Evolutionary conservation across 1,140 invertebrate species (phyloP).

Genomic region (Drosophila ohnishii): DNA sequence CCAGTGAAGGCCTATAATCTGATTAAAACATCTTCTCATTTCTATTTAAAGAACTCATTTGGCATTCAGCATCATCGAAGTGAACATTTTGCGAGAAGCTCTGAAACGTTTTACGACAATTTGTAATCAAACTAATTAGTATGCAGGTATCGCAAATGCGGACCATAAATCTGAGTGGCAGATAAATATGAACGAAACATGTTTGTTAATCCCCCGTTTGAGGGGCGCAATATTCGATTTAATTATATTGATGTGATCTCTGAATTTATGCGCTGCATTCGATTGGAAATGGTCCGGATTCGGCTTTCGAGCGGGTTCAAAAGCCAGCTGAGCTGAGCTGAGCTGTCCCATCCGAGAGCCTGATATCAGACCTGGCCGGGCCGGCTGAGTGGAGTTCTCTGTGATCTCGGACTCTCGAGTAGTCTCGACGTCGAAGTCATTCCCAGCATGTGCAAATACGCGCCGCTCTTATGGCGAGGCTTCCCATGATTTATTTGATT

Average conservation of each 20-base stretch:
- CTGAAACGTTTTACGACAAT: slow-evolving; percentile 28
- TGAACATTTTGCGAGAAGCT: slow-evolving; percentile 25
- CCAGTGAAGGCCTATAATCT: background rate
- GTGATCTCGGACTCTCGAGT: slow-evolving; percentile 30
- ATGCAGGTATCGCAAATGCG: slow-evolving; percentile 30
- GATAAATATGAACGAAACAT: slow-evolving; percentile 50
- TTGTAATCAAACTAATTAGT: slow-evolving; percentile 43
- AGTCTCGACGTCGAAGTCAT: slow-evolving; percentile 31
- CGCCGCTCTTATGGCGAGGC: slow-evolving; percentile 15
- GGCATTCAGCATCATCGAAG: slow-evolving; percentile 11
- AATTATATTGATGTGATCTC: slow-evolving; percentile 49
- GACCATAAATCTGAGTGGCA: slow-evolving; percentile 36
- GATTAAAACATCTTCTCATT: background rate
- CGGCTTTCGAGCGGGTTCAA: slow-evolving; percentile 25
- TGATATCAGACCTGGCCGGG: slow-evolving; percentile 19
- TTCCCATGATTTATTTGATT: slow-evolving; percentile 65
- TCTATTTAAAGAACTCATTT: background rate
- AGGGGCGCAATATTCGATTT: slow-evolving; percentile 32
- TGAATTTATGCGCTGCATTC: slow-evolving; percentile 29
- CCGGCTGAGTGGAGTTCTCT: slow-evolving; percentile 17
- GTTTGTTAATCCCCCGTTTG: slow-evolving; percentile 31
- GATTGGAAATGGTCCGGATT: slow-evolving; percentile 2
- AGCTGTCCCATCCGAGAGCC: background rate
- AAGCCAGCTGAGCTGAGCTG: slow-evolving; percentile 13
- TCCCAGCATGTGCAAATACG: slow-evolving; percentile 44